A percentile compares a stretch with the other conserved stretches of the same genome.
Conservation (phyloP, 2,797 vertebrate species). For the Gadopsis bispinosus region DNA sequence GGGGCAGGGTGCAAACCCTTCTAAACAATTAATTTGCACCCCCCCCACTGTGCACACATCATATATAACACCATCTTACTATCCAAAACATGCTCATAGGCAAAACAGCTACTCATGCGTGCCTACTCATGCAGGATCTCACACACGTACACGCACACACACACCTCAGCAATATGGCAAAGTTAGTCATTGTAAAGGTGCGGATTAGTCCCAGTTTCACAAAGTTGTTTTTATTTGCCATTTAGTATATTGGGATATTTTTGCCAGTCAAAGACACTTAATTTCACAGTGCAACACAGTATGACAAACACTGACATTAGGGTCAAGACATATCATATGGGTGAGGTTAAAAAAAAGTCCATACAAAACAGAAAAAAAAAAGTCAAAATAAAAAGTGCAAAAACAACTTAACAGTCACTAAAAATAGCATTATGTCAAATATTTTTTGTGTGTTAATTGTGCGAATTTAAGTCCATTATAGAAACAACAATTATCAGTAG, state of each 20-base stretch:
- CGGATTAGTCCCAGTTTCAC: constrained; percentile 86
- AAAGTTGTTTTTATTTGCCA: constrained; percentile 85
- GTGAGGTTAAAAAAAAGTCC: constrained; percentile 70
- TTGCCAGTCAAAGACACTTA: constrained; percentile 83
- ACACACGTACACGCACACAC: constrained; percentile 35
- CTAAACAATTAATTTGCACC: constrained; percentile 25
- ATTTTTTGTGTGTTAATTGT: constrained; percentile 76
- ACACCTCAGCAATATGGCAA: constrained; percentile 67
- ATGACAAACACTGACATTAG: constrained; percentile 83
- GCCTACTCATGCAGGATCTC: constrained; percentile 65
- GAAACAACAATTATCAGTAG: constrained; percentile 81
- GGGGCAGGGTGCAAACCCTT: constrained; percentile 46
- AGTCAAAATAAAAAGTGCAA: constrained; percentile 82
- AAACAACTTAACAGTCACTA: constrained; percentile 80
- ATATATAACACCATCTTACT: constrained; percentile 43
- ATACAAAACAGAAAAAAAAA: constrained; percentile 72
- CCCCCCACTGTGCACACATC: constrained; percentile 31
- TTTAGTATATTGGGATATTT: constrained; percentile 83
- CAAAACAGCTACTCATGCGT: constrained; percentile 59
- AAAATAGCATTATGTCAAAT: constrained; percentile 77
- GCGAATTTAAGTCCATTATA: constrained; percentile 77
- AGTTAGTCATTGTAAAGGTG: constrained; percentile 84
- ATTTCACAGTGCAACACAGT: constrained; percentile 85
- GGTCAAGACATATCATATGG: constrained; percentile 76
- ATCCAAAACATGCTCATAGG: constrained; percentile 68